Conservation (phyloP, 2,113 vertebrate genomes). For the Thymallus thymallus region DNA sequence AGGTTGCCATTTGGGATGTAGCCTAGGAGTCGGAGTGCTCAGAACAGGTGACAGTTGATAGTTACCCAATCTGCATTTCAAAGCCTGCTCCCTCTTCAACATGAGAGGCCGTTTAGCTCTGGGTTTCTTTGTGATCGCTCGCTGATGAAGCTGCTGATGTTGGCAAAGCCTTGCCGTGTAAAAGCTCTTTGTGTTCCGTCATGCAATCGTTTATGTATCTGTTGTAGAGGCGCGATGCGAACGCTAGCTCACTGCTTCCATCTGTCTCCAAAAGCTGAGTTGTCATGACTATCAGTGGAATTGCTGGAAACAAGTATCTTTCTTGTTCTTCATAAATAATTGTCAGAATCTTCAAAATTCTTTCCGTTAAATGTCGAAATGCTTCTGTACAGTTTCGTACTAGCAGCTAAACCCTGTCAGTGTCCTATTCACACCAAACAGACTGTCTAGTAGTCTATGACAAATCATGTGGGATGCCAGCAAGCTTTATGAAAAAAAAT, state of each 20-base stretch:
- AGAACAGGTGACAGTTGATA: constrained; percentile 71
- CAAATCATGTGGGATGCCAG: not conserved
- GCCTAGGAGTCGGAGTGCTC: constrained; percentile 53
- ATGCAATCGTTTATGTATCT: constrained; percentile 31
- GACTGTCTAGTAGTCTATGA: not conserved
- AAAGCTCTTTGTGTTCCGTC: constrained; percentile 6
- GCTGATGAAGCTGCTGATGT: constrained; percentile 8
- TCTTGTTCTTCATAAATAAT: not conserved
- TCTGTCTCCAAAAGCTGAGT: not conserved
- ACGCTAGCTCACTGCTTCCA: constrained; percentile 3
- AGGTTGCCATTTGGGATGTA: too few species aligned
- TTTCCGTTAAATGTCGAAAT: too few species aligned
- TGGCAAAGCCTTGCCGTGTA: not conserved
- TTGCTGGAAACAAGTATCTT: not conserved
- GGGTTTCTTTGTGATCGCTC: constrained; percentile 13
- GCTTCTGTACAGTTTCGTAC: too few species aligned
- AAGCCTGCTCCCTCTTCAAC: constrained; percentile 42
- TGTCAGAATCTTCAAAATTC: not conserved
- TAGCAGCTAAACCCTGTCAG: too few species aligned
- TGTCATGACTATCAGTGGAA: too few species aligned
- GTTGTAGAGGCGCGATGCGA: constrained; percentile 23
- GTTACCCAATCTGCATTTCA: constrained; percentile 71
- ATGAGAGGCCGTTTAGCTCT: constrained; percentile 16
- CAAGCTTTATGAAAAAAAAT: not conserved
- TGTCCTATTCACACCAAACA: too few species aligned